A percentile compares a stretch with the other conserved stretches of the same genome.
Conservation (phyloP, 1,140 invertebrate genomes). For the Ylistrum balloti region DNA sequence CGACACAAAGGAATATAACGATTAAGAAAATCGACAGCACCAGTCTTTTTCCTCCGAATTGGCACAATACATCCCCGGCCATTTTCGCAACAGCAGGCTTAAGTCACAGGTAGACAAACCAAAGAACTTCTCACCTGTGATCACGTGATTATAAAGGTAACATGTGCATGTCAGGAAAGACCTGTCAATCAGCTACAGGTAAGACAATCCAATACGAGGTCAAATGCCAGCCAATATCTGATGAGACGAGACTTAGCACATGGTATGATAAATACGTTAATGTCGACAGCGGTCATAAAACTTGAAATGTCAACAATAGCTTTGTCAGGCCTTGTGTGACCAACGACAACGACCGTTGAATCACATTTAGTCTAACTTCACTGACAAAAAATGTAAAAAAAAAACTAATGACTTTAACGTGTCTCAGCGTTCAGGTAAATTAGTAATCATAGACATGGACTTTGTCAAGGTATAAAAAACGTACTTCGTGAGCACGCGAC, state of each 20-base stretch:
- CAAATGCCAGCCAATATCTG: not conserved
- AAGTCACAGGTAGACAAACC: conserved; percentile 37
- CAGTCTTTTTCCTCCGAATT: not conserved
- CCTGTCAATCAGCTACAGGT: not conserved
- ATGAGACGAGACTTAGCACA: not conserved
- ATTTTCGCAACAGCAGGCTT: conserved; percentile 43
- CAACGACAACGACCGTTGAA: not conserved
- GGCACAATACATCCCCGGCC: conserved; percentile 23
- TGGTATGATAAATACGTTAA: not conserved
- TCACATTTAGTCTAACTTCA: not conserved
- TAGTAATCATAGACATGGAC: not conserved
- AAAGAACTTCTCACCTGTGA: conserved; percentile 7
- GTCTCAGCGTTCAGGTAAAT: not conserved
- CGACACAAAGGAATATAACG: conserved; percentile 23
- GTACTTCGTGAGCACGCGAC: not conserved
- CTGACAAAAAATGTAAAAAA: not conserved
- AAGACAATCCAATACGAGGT: conserved; percentile 16
- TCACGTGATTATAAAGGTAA: conserved; percentile 51
- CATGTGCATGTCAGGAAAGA: conserved; percentile 20
- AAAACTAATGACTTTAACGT: not conserved
- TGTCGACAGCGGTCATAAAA: conserved; percentile 22
- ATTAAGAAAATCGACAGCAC: not conserved
- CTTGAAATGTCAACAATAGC: not conserved
- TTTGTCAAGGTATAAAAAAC: not conserved
- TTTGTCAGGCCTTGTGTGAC: not conserved